Evolutionary conservation across 2,113 vertebrate species (phyloP).

Genomic region (Zosterops lateralis): DNA sequence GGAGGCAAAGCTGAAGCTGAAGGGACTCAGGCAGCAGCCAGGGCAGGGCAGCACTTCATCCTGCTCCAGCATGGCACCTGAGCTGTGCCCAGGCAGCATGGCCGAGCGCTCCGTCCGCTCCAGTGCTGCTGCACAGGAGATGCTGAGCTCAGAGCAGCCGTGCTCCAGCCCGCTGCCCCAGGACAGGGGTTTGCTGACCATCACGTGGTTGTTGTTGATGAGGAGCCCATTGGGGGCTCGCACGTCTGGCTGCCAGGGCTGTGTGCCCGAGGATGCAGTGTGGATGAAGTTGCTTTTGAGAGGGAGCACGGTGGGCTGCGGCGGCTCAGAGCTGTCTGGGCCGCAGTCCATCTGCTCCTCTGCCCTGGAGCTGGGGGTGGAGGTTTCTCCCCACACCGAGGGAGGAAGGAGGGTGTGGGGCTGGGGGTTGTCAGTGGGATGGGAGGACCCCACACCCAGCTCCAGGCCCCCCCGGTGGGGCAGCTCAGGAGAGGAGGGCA

Average conservation of each 20-base stretch:
- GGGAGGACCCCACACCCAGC: not conserved
- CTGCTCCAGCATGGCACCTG: conserved; percentile 72
- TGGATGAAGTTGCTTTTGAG: conserved; percentile 67
- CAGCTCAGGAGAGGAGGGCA: conserved; percentile 85
- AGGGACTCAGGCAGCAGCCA: conserved; percentile 82
- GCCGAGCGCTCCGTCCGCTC: conserved; percentile 40
- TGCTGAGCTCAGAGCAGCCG: conserved; percentile 55
- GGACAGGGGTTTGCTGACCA: conserved; percentile 74
- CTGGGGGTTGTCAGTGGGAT: rapidly evolving
- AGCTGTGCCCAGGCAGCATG: conserved; percentile 58
- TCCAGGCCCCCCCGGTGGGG: conserved; percentile 54
- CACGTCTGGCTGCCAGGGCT: conserved; percentile 74
- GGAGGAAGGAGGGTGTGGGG: rapidly evolving
- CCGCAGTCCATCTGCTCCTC: conserved; percentile 81
- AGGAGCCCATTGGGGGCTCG: conserved; percentile 55
- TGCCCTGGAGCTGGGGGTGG: not conserved
- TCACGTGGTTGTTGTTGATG: conserved; percentile 78
- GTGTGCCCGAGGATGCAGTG: conserved; percentile 55
- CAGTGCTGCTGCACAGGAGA: conserved; percentile 2
- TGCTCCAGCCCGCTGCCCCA: conserved; percentile 75
- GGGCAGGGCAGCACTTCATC: conserved; percentile 87
- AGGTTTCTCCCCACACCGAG: not conserved
- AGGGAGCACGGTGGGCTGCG: not conserved
- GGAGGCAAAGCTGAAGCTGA: conserved; percentile 83
- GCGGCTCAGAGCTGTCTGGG: conserved; percentile 65